Evolutionary conservation across 1,140 invertebrate species (phyloP).

Genomic region (Bombus waltoni): DNA sequence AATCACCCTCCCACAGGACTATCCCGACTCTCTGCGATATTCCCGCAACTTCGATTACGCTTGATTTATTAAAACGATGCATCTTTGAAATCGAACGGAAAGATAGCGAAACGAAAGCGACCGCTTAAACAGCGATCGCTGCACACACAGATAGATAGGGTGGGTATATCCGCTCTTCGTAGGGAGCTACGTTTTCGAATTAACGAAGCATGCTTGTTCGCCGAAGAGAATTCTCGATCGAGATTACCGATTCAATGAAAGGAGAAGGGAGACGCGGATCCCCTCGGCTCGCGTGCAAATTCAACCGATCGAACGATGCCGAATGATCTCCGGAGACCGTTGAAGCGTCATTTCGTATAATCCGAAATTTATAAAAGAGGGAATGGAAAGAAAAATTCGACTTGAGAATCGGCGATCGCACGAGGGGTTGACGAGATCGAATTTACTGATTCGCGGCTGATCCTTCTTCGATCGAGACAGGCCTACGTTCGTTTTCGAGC

Average conservation of each 20-base stretch:
- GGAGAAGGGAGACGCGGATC: no score
- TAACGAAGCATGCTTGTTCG: no score
- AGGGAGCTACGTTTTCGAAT: no score
- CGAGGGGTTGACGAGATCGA: constrained; percentile 5
- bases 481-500: background rate
- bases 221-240: background rate
- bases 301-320: background rate
- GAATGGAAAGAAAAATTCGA: background rate
- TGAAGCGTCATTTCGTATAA: constrained; percentile 33
- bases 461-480: background rate
- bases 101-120: background rate
- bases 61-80: background rate
- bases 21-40: no score
- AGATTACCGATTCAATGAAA: background rate
- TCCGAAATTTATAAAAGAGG: constrained; percentile 45
- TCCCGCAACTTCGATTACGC: background rate
- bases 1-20: background rate
- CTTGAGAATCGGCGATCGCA: background rate
- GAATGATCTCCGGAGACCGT: constrained; percentile 3
- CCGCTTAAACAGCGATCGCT: no score
- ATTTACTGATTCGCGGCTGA: background rate
- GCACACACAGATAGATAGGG: no score
- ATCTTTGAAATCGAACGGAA: background rate
- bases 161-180: no score
- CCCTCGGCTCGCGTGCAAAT: background rate